A percentile compares a stretch with the other conserved stretches of the same genome.
These are phyloP conservation scores for Bursaphelenchus mucronatus DNA, from an alignment of 1,140 invertebrate genomes.

Conservation along the genomic window DNA sequence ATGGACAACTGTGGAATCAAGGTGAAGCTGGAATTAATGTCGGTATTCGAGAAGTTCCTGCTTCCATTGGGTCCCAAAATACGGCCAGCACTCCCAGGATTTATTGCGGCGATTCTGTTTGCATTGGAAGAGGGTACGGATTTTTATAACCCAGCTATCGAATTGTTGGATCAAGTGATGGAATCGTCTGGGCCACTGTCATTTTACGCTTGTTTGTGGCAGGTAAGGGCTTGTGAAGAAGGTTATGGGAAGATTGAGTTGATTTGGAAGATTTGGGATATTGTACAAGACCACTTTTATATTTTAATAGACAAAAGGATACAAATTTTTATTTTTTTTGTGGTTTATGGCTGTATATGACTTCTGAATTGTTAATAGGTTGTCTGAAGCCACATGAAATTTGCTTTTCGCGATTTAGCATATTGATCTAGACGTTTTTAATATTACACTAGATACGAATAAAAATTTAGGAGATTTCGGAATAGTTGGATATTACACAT, in stretches of 20 bases:
- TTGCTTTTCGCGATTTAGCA: no score
- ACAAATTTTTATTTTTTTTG: neutral
- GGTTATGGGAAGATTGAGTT: no score
- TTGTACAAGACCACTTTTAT: neutral
- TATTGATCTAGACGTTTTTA: no score
- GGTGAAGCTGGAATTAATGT: conserved; percentile 75
- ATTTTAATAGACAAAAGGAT: neutral
- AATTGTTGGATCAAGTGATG: conserved; percentile 74
- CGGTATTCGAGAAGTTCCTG: conserved; percentile 87
- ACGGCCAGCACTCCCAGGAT: conserved; percentile 78
- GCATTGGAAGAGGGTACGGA: conserved; percentile 86
- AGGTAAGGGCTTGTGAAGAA: conserved; percentile 61
- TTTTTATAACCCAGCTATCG: conserved; percentile 78
- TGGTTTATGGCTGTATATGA: neutral
- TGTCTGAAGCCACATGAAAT: conserved; percentile 8
- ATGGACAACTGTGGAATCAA: conserved; percentile 78
- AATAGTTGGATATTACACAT: no score
- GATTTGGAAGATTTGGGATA: no score
- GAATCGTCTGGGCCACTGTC: conserved; percentile 73
- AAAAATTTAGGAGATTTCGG: no score
- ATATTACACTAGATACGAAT: no score
- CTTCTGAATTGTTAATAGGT: neutral
- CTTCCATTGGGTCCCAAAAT: conserved; percentile 76
- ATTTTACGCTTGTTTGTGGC: conserved; percentile 85
- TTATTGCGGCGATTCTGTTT: conserved; percentile 76